Evolutionary conservation across 2,888 invertebrate genomes (phyloP).

Genomic region (Spilarctia lutea): DNA sequence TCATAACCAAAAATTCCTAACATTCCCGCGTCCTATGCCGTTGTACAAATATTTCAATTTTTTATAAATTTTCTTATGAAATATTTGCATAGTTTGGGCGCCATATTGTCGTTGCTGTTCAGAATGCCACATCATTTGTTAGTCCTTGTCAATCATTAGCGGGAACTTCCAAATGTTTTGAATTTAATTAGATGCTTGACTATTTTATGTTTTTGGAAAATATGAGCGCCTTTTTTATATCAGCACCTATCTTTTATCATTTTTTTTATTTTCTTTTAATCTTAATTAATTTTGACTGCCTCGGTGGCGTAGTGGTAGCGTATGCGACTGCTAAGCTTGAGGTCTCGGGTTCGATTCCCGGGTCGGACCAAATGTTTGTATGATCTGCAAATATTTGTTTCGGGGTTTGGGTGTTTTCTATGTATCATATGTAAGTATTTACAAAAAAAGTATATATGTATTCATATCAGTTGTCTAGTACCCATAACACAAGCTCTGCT

Average conservation of each 20-base stretch:
- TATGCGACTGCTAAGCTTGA: too few relatives aligned
- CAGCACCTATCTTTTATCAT: neutral
- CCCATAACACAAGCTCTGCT: too few relatives aligned
- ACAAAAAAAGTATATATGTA: too few relatives aligned
- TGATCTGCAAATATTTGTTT: too few relatives aligned
- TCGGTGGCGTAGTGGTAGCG: too few relatives aligned
- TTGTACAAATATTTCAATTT: constrained; percentile 46
- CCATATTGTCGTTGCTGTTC: constrained; percentile 67
- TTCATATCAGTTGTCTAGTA: too few relatives aligned
- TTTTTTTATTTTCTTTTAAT: too few relatives aligned
- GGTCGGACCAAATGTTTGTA: too few relatives aligned
- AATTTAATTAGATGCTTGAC: constrained; percentile 33
- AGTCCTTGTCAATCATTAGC: constrained; percentile 45
- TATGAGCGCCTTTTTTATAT: neutral
- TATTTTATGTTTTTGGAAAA: neutral
- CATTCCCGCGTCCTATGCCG: constrained; percentile 11
- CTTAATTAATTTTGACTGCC: too few relatives aligned
- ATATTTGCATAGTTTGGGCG: constrained; percentile 27
- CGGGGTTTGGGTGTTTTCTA: too few relatives aligned
- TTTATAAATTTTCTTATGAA: constrained; percentile 6
- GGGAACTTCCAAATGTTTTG: constrained; percentile 32
- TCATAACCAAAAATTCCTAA: constrained; percentile 68
- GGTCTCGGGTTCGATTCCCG: too few relatives aligned
- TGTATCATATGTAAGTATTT: too few relatives aligned
- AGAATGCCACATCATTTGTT: constrained; percentile 74